Evolutionary conservation across 1,140 invertebrate genomes (phyloP), one percentile per base, ranked within the genome.

Genomic region (Cotesia typhae): DNA sequence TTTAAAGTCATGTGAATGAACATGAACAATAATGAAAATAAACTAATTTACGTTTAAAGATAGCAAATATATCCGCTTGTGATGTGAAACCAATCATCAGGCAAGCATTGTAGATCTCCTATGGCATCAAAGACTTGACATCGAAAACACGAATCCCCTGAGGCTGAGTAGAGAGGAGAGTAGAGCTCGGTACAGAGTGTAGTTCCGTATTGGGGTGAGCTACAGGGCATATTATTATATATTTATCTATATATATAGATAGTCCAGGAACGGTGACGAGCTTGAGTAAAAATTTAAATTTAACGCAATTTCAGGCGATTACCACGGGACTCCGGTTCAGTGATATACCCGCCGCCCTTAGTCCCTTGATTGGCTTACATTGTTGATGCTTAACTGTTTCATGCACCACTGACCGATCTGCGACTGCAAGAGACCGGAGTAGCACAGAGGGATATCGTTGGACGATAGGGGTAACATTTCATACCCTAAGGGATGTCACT

Each of bases 361-460:
- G 69, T 59, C 47, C 76, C 82, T 82, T 87, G 84, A 87, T 87
- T 85, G 83, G 85, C 84, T 85, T 85, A 85, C 82, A 86, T 87
- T 87, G 85, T 87, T 83, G 83, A 81, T 86, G 86, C 84, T 87
- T 85, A 85, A 87, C 84, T 82, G 85, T 86, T 86, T 87, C 84
- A 87, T 87, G 85, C 86, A 83, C 84, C 85, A 85, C 84, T 86
- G 84, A 87, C 83, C 82, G 79, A 82, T 76, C 80, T 77, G 20
- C 41, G 28, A 60, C 55, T 59, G 28, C 28, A 3, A 28, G 28
- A 28, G 28, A 28, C 28, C 28, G 28, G 3, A 28, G 28, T 28
- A 28, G 28, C 28, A 28, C 28, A 71, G 64, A 80, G 78, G 82
- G 79, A 84, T 85, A 85, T 84, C 84, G 81, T 84, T 85, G 80